These are phyloP conservation scores for Bradypodion ventrale DNA, from an alignment of 2,797 vertebrate genomes.

Conservation along the genomic window DNA sequence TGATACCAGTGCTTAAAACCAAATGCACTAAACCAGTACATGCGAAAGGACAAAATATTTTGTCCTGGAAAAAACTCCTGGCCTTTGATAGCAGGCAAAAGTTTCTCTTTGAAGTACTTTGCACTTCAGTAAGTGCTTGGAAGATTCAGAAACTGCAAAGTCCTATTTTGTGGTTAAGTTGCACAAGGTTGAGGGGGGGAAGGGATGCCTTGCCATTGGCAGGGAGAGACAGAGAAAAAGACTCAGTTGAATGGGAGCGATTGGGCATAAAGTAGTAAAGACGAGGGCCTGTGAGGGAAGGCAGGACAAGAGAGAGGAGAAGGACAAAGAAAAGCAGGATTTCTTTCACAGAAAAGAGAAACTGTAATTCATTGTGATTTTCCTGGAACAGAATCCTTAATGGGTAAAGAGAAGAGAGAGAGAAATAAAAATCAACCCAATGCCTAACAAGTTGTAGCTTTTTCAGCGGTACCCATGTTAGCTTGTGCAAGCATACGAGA, in stretches of 20 bases:
- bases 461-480: too few species aligned
- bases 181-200: neutral
- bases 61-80: slow-evolving; percentile 44
- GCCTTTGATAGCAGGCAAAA: slow-evolving; percentile 29
- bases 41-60: slow-evolving; percentile 45
- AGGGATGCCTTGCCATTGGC: slow-evolving; percentile 30
- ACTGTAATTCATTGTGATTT: slow-evolving; percentile 28
- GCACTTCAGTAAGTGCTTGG: slow-evolving; percentile 55
- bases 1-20: neutral
- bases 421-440: neutral
- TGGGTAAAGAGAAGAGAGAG: slow-evolving; percentile 17
- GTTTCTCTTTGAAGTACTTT: slow-evolving; percentile 25
- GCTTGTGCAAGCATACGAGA: too few species aligned
- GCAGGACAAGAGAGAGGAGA: slow-evolving; percentile 50
- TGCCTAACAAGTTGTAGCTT: too few species aligned
- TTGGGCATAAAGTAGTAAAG: slow-evolving; percentile 72
- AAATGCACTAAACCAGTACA: slow-evolving; percentile 15
- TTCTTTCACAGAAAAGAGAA: slow-evolving; percentile 49
- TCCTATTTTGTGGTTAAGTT: slow-evolving; percentile 38
- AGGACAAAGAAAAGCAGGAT: slow-evolving; percentile 42
- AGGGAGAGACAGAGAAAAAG: slow-evolving; percentile 68
- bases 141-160: slow-evolving; percentile 51
- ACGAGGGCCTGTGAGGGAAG: slow-evolving; percentile 65
- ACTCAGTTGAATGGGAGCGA: slow-evolving; percentile 69
- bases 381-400: slow-evolving; percentile 18